These are phyloP conservation scores for Cydia pomonella DNA, from an alignment of 1,140 invertebrate species.

Conservation along the genomic window DNA sequence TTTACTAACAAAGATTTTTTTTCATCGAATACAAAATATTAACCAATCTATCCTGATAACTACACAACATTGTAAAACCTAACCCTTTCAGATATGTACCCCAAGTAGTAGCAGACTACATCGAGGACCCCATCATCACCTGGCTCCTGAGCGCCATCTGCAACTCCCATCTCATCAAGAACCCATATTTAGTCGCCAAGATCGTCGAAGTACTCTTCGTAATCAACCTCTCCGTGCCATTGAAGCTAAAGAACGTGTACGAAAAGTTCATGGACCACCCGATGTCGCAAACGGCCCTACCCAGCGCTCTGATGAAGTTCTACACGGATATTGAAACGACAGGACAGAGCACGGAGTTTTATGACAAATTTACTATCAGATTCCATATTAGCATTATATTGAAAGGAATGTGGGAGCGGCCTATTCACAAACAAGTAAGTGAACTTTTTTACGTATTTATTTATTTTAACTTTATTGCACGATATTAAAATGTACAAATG, in stretches of 20 bases:
- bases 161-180: slow-evolving; percentile 94
- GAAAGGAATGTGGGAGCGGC: slow-evolving; percentile 92
- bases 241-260: slow-evolving; percentile 82
- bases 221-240: slow-evolving; percentile 91
- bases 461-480: too few species aligned
- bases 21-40: too few species aligned
- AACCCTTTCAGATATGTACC: slow-evolving; percentile 87
- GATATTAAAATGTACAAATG: too few species aligned
- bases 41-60: too few species aligned
- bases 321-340: slow-evolving; percentile 99
- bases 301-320: slow-evolving; percentile 97
- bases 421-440: slow-evolving; percentile 79
- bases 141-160: slow-evolving; percentile 95
- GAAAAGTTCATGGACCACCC: slow-evolving; percentile 88
- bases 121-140: slow-evolving; percentile 91
- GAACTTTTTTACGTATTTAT: slow-evolving; percentile 35
- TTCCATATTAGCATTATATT: slow-evolving; percentile 99
- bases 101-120: slow-evolving; percentile 86
- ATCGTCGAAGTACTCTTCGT: slow-evolving; percentile 97
- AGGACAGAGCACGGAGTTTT: slow-evolving; percentile 98
- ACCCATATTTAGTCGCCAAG: slow-evolving; percentile 98
- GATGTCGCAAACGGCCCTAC: slow-evolving; percentile 90
- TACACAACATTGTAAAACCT: not conserved
- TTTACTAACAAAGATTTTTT: too few species aligned
- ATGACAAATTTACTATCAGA: slow-evolving; percentile 98